Percentiles rank a stretch among this genome's conserved stretches.
These are phyloP conservation scores for Hecatera dysodea DNA, from an alignment of 2,888 invertebrate species.

Conservation along the genomic window DNA sequence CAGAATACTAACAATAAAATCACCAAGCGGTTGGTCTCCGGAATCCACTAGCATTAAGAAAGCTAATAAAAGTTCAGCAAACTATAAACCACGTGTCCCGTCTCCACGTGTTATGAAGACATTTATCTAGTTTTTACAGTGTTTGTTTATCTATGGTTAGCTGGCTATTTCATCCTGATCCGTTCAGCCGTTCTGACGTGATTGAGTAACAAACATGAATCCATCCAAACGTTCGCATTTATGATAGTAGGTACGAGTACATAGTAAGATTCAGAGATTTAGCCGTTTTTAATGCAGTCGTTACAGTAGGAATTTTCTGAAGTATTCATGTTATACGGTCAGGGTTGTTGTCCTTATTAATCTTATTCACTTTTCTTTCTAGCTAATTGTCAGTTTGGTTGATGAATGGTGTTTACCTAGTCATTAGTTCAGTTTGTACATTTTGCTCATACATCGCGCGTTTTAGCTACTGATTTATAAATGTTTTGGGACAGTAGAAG, in stretches of 20 bases:
- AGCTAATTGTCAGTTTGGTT: constrained; percentile 6
- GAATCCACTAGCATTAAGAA: constrained; percentile 10
- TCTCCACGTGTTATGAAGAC: constrained; percentile 55
- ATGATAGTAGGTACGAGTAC: too few species aligned
- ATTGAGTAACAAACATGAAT: too few species aligned
- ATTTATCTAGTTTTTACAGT: constrained; percentile 55
- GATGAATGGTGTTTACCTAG: constrained; percentile 11
- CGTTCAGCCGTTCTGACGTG: too few species aligned
- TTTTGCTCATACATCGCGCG: not conserved
- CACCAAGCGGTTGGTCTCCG: not conserved
- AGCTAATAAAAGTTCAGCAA: constrained; percentile 47
- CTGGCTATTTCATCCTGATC: too few species aligned
- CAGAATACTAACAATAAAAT: constrained; percentile 23
- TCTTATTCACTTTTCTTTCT: constrained; percentile 3
- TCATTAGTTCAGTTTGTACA: not conserved
- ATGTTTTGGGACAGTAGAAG: too few species aligned
- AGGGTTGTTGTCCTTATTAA: constrained; percentile 38
- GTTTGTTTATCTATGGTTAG: constrained; percentile 40
- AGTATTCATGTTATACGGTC: constrained; percentile 50
- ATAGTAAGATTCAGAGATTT: too few species aligned
- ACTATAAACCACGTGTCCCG: constrained; percentile 46
- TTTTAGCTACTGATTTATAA: too few species aligned
- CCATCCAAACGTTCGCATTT: too few species aligned
- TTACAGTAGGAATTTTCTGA: constrained; percentile 31
- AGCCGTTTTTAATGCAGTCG: constrained; percentile 37